Evolutionary conservation across 2,113 vertebrate genomes (phyloP), one percentile per base, ranked within the genome.

Genomic region (Nipponia nippon): DNA sequence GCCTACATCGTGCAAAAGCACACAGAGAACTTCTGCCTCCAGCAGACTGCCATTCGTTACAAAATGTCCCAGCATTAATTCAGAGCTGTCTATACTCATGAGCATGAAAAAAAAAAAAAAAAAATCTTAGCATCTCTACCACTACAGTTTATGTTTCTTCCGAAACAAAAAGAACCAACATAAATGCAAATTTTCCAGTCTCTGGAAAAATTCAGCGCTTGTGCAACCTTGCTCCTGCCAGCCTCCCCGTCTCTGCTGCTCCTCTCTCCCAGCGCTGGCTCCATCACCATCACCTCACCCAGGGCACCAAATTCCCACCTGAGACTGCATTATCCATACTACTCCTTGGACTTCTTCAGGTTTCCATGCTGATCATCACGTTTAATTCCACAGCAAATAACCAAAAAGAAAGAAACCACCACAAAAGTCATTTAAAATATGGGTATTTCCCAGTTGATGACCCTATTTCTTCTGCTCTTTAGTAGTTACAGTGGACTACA

Each of bases 21-120:
- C 53, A 36, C 0, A 0, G n/a, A 62, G 46, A 91, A 61, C 40
- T 56, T 34, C 38, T 76, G 73, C 80, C 76, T 79, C 69, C 76
- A 78, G 72, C 62, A 46, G 47, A 7, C 8, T 7, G 10, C 4
- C 1, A 18, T 16, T 7, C 16, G 0, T 36, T 13, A 36, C 2
- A 7, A 40, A 86, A 78, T 1, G 22, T 20, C 38, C 52, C 83
- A 36, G 6, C 1, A 1, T 38, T 36, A 47, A 65, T 29, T 47
- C 29, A 38, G 72, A 93, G 87, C 38, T n/a, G 44, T 16, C 42
- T 63, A 38, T 84, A 59, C 27, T 72, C 76, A 20, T 4, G 12
- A 82, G 11, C 42, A 12, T 1, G 7, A 5, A 16, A 38, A n/a
- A n/a, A 10, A 16, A n/a, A 10, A 16, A 11, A 8, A 8, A 18